These are phyloP conservation scores for Eupithecia dodoneata DNA, from an alignment of 2,888 invertebrate genomes.

Conservation along the genomic window DNA sequence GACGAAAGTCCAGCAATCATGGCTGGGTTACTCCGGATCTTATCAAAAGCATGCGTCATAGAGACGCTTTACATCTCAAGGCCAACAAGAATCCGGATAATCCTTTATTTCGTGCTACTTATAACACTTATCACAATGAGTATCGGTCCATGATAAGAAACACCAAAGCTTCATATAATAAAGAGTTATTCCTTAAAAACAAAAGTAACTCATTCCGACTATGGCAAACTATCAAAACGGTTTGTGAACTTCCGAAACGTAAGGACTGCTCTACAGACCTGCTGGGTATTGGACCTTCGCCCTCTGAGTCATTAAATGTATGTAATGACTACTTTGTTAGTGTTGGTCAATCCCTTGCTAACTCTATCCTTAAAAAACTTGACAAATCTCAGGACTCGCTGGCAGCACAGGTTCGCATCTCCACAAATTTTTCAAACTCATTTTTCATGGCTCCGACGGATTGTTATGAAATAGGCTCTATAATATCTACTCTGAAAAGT, in stretches of 20 bases:
- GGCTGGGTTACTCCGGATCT: too few species aligned
- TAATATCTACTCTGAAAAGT: too few species aligned
- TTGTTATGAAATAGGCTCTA: not conserved
- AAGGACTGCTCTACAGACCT: not conserved
- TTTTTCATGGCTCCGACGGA: not conserved
- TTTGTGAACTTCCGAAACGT: not conserved
- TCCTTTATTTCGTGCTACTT: not conserved
- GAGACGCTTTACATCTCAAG: not conserved
- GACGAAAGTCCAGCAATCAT: too few species aligned
- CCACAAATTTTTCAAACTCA: not conserved
- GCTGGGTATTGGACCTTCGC: not conserved
- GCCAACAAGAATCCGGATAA: not conserved
- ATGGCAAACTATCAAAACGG: not conserved
- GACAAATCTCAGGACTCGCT: not conserved
- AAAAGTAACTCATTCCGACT: not conserved
- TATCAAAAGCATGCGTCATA: not conserved
- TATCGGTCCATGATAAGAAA: too few species aligned
- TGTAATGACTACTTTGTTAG: not conserved
- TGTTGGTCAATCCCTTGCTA: not conserved
- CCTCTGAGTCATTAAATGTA: not conserved
- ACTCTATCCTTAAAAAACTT: not conserved
- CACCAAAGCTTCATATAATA: too few species aligned
- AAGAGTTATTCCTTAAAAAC: too few species aligned
- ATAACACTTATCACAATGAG: too few species aligned
- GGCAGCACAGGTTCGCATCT: not conserved